Percentiles rank a stretch among this genome's conserved stretches.
These are phyloP conservation scores for Alosa alosa DNA, from an alignment of 2,113 vertebrate genomes.

Conservation along the genomic window DNA sequence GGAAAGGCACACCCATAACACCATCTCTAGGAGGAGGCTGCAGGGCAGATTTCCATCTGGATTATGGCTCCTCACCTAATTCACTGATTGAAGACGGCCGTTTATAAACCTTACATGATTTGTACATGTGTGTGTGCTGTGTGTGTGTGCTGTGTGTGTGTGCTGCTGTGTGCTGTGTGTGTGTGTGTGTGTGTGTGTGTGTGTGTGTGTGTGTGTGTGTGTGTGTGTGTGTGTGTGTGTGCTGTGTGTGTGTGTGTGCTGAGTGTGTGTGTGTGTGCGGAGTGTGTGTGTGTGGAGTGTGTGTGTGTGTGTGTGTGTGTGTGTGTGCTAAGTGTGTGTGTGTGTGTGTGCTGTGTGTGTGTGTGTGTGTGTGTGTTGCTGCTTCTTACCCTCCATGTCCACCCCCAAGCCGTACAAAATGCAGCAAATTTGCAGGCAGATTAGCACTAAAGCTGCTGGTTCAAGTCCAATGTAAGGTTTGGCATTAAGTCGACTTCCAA, in stretches of 20 bases:
- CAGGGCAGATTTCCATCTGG: background rate
- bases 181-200: conserved; percentile 6
- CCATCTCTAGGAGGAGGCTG: no score
- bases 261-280: background rate
- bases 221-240: background rate
- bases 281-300: background rate
- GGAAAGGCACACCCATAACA: background rate
- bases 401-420: background rate
- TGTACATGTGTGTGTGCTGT: conserved; percentile 6
- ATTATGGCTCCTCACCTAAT: background rate
- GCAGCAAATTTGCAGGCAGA: background rate
- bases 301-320: conserved; percentile 27
- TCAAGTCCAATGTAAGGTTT: background rate
- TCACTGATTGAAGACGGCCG: background rate
- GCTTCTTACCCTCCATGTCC: no score
- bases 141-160: background rate
- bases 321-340: no score
- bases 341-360: background rate
- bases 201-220: no score
- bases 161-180: background rate
- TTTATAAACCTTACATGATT: no score
- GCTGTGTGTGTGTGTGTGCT: background rate
- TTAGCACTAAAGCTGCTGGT: background rate
- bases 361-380: conserved; percentile 14
- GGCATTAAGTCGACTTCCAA: background rate